These are phyloP conservation scores for Heterodera schachtii DNA, from an alignment of 1,140 invertebrate species.

Conservation along the genomic window DNA sequence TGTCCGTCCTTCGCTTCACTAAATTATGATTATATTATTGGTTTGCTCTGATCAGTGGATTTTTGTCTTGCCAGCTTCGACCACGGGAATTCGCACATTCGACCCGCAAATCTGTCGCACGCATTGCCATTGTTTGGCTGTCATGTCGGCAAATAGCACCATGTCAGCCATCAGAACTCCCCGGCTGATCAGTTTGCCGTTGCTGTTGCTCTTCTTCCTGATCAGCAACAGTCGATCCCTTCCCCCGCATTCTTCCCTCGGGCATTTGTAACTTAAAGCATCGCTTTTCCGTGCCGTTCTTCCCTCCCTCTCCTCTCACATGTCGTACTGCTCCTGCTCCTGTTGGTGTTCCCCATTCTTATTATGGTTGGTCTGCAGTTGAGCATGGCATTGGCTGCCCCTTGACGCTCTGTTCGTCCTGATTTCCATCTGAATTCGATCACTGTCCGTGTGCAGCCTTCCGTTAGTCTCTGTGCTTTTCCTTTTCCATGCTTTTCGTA, in stretches of 20 bases:
- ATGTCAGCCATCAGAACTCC: not conserved
- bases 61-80: not conserved
- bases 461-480: not conserved
- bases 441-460: not conserved
- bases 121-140: not conserved
- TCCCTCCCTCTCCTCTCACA: not conserved
- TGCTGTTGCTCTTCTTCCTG: not conserved
- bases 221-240: not conserved
- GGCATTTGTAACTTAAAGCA: not conserved
- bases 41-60: not conserved
- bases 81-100: not conserved
- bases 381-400: not conserved
- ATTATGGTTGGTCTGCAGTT: not conserved
- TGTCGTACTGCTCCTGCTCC: not conserved
- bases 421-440: not conserved
- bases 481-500: not conserved
- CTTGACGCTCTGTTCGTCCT: not conserved
- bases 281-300: not conserved
- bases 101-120: not conserved
- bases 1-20: not conserved
- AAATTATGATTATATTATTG: not conserved
- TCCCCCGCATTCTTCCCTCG: not conserved
- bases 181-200: not conserved
- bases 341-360: not conserved
- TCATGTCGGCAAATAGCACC: not conserved